Evolutionary conservation across 1,140 invertebrate species (phyloP), one percentile per base, ranked within the genome.

Genomic region (Arctopsyche grandis): DNA sequence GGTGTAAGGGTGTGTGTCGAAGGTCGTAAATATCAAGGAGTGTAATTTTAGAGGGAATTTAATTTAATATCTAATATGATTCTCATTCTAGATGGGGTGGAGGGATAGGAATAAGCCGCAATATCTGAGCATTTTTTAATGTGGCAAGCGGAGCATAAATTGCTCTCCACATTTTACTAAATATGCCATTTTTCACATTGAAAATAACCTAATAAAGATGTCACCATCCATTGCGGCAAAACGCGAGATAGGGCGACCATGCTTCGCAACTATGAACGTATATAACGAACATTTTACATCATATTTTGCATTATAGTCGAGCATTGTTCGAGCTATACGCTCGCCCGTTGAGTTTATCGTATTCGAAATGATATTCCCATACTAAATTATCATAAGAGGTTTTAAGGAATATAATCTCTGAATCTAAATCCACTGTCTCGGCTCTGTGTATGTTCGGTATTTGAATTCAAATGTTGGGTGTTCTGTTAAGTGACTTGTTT

Each of bases 191-290:
- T 79, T 80, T 82, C 79, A 82, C 79, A 82, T 82, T 80, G 81
- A 82, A 82, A 80, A 82, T 82, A 82, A 80, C 81, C 79, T 82
- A 79, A 82, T 82, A 82, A 82, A 82, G 81, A 82, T 82, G 81
- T 82, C 81, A 80, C 79, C 79, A 56, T 73, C 74, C 77, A 80
- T 82, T 82, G 78, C 79, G 63, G 76, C 74, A 69, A 58, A 75
- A 58, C 52, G 56, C 66, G 9, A 21, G 69, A 43, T 71, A 70
- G 38, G 77, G 77, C 56, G 73, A 76, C 81, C 81, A 77, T 74
- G 43, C 10, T 48, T 74, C 22, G 46, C 48, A 52, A 3, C 12
- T 46, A 14, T 3, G 48, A 14, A 24, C 46, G 5, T 14, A 29
- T 12, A 66, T 12, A 52, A 12, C 16, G 4, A 14, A 52, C 16